Base-by-base conservation (phyloP, 2,113 vertebrate genomes). In the Aldabrachelys gigantea region DNA sequence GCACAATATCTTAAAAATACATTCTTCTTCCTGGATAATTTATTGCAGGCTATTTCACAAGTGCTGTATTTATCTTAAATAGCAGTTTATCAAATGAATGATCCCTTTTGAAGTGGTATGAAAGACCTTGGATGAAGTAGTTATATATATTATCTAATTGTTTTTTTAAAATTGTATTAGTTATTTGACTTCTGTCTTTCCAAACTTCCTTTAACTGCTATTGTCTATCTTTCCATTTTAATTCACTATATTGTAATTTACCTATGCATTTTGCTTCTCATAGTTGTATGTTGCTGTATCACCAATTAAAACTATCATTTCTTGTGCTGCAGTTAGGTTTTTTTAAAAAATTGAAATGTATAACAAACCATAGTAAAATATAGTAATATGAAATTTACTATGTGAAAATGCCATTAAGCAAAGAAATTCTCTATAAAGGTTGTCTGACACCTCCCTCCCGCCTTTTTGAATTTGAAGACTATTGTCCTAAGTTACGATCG, bases 21-120 rank as follows among this genome's bases (percentile, higher is more conserved):
- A 65, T 95, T 96, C 84, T 82, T 92, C n/a, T 91, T 97, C 89
- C 69, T 80, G 84, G 44, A 89, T 95, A 93, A n/a, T 93, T 97
- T 56, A 69, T 88, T 41, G 12, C 50, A 85, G 31, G 38, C 88
- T 95, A 54, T 89, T 95, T 92, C 3, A n/a, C 41, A 76, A 69
- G 2, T 69, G 6, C 76, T 83, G 14, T 93, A 96, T 96, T 94
- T 27, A 82, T 96, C 97, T 97, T 97, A 87, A 95, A 97, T 97
- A 91, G 91, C 82, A 91, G 79, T 96, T 93, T 92, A 90, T 92
- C 59, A 93, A 93, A 94, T 95, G 92, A 96, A 95, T 95, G 90
- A 52, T 56, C 38, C 9, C 56, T 94, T 97, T 95, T 96, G 83
- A 97, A 94, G 52, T 35, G 59, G 25, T 52, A 57, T 96, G 90